Conservation (phyloP, 2,113 vertebrate genomes). For the Actenoides lindsayi region DNA sequence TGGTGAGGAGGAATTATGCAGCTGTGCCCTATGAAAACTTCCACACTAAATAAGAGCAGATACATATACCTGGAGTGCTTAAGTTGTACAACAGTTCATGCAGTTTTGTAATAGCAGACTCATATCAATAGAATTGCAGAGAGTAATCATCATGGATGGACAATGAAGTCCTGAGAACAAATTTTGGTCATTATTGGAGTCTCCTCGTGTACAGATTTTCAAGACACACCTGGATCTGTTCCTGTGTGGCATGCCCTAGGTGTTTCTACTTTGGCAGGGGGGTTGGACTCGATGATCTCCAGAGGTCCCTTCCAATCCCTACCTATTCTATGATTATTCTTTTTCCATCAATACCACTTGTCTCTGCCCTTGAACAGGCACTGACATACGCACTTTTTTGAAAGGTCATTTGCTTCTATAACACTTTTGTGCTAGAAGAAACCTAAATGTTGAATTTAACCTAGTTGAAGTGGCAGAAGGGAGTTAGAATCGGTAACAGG, state of each 20-base stretch:
- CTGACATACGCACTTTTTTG: background rate
- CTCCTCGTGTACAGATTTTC: too few relatives aligned
- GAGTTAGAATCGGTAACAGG: background rate
- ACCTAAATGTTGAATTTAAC: background rate
- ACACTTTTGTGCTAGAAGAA: background rate
- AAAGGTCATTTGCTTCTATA: conserved; percentile 5
- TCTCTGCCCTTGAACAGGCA: background rate
- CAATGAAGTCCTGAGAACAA: background rate
- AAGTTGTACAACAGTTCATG: background rate
- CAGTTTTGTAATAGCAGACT: background rate
- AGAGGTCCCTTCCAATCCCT: too few relatives aligned
- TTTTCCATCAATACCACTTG: background rate
- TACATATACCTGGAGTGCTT: background rate
- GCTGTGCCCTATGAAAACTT: background rate
- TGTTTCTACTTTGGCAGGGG: too few relatives aligned
- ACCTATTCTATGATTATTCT: background rate
- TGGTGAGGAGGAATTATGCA: background rate
- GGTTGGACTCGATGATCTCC: too few relatives aligned
- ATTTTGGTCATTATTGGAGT: background rate
- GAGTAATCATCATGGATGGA: background rate
- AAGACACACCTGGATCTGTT: too few relatives aligned
- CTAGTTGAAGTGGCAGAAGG: background rate
- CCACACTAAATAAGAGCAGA: background rate
- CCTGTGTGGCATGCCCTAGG: too few relatives aligned
- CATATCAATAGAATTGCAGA: background rate